phyloP scores from a whole-genome alignment of 2,888 invertebrate species.

The Himalopsyche anomala region DNA sequence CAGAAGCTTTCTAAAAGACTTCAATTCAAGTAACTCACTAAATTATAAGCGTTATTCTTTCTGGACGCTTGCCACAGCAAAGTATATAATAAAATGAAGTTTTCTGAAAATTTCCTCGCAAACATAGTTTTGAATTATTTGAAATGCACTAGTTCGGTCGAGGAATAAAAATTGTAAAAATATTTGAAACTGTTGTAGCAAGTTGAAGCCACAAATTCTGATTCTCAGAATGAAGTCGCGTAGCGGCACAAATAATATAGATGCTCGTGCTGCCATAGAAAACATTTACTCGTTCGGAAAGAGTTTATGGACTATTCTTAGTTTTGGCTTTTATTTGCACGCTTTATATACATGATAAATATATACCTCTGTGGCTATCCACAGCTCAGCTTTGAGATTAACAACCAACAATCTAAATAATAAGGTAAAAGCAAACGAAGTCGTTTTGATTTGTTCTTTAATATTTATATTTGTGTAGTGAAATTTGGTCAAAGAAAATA shows the following conservation, averaged over 20 bases:
- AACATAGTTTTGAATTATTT: constrained; percentile 18
- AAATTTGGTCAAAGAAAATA: too few species aligned
- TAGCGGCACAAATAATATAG: neutral
- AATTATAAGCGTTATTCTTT: too few species aligned
- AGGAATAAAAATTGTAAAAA: constrained; percentile 1
- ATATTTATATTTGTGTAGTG: too few species aligned
- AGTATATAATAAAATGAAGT: neutral
- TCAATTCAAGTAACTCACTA: too few species aligned
- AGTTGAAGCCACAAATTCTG: constrained; percentile 1
- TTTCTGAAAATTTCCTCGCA: neutral
- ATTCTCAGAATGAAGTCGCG: neutral
- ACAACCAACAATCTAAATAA: neutral
- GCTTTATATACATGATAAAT: neutral
- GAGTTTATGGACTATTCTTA: neutral
- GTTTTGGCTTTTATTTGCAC: constrained; percentile 8
- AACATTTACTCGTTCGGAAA: constrained; percentile 31
- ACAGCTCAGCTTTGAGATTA: neutral
- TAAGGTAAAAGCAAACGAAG: neutral
- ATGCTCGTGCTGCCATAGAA: constrained; percentile 1
- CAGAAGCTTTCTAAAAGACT: too few species aligned
- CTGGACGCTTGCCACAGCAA: too few species aligned
- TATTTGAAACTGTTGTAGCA: neutral
- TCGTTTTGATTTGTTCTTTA: neutral
- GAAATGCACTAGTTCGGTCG: neutral
- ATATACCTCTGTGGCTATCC: neutral